Conservation (phyloP, 2,113 vertebrate genomes). For the Phyllostomus discolor region DNA sequence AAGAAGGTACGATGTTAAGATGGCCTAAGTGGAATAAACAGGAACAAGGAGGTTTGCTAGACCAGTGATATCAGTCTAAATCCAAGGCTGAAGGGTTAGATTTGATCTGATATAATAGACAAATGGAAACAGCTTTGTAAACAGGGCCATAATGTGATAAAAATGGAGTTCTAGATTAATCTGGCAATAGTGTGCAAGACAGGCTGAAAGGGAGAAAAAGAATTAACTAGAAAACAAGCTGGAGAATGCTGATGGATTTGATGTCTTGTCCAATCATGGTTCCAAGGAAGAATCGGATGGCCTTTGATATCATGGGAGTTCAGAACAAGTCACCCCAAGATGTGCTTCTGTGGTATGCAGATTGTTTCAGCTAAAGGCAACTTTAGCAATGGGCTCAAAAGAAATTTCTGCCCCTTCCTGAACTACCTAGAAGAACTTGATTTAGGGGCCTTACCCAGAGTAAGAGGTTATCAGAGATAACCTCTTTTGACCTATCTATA, state of each 20-base stretch:
- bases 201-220: not conserved
- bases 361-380: not conserved
- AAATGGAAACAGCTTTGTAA: not conserved
- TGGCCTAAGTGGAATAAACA: not conserved
- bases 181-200: not conserved
- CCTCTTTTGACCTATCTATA: not conserved
- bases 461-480: not conserved
- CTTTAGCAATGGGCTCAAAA: not conserved
- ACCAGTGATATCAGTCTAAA: not conserved
- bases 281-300: not conserved
- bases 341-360: not conserved
- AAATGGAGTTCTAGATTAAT: not conserved
- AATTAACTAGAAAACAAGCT: not conserved
- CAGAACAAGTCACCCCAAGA: not conserved
- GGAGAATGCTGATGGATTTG: not conserved
- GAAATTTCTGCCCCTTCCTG: not conserved
- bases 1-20: not conserved
- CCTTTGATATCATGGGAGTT: not conserved
- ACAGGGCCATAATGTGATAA: not conserved
- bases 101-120: not conserved
- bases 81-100: not conserved
- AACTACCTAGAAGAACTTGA: not conserved
- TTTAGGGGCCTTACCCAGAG: not conserved
- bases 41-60: not conserved
- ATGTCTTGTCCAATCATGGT: not conserved